Conservation (phyloP, 2,113 vertebrate species). For the Scortum barcoo region DNA sequence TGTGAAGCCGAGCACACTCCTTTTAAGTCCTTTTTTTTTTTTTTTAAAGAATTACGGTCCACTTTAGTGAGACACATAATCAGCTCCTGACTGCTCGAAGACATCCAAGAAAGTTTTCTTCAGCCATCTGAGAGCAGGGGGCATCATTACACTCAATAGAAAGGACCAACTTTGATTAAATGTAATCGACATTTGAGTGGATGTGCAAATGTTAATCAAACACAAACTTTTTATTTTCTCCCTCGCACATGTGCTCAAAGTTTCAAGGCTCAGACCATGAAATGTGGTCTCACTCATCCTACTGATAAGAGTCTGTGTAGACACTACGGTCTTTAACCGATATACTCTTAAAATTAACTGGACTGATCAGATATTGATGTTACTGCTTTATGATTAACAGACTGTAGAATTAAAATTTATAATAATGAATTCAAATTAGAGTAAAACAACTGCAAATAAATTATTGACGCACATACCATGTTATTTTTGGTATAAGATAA, state of each 20-base stretch:
- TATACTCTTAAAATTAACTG: not conserved
- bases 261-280: not conserved
- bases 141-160: not conserved
- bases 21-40: conserved; percentile 14
- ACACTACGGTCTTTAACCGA: not conserved
- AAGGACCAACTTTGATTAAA: not conserved
- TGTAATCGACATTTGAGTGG: conserved; percentile 12
- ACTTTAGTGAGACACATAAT: conserved; percentile 26
- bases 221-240: too few species aligned
- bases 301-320: not conserved
- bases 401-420: not conserved
- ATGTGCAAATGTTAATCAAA: not conserved
- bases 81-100: conserved; percentile 10
- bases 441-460: not conserved
- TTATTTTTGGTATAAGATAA: not conserved
- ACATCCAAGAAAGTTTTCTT: not conserved
- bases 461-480: not conserved
- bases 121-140: not conserved
- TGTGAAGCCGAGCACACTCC: conserved; percentile 12
- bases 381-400: not conserved
- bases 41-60: conserved; percentile 15
- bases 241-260: too few species aligned
- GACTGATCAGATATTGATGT: not conserved
- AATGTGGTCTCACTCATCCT: not conserved
- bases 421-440: too few species aligned